Evolutionary conservation across 2,797 vertebrate species (phyloP).

Genomic region (Coilia nasus): DNA sequence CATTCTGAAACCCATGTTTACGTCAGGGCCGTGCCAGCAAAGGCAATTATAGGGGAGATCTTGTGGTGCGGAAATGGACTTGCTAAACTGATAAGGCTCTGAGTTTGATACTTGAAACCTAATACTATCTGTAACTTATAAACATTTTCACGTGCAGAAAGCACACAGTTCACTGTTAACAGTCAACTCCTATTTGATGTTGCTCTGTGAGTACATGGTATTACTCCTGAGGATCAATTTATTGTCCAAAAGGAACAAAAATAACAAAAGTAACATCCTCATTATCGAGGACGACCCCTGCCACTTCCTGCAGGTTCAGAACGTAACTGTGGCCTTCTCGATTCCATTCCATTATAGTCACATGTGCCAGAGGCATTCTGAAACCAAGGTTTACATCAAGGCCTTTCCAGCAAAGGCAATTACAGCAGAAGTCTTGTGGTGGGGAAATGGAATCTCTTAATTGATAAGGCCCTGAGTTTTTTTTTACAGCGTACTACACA

Average conservation of each 20-base stretch:
- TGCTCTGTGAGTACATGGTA: background rate
- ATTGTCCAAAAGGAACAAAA: too few relatives aligned
- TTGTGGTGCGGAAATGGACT: background rate
- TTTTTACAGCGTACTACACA: too few relatives aligned
- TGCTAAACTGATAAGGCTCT: background rate
- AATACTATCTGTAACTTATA: background rate
- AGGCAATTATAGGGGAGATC: background rate
- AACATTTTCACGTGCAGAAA: too few relatives aligned
- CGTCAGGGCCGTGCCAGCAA: background rate
- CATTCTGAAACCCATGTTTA: background rate
- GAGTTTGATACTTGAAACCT: too few relatives aligned
- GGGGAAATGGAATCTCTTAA: background rate
- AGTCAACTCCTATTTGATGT: background rate
- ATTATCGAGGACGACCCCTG: too few relatives aligned
- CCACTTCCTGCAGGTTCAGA: too few relatives aligned
- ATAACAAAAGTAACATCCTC: too few relatives aligned
- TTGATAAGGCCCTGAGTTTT: too few relatives aligned
- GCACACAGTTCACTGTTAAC: too few relatives aligned
- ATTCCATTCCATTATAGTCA: too few relatives aligned
- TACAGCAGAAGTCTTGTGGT: background rate
- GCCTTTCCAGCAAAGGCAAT: background rate
- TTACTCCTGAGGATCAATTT: too few relatives aligned
- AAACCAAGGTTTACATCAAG: background rate
- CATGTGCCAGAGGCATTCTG: background rate
- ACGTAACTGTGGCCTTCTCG: too few relatives aligned